Conservation (phyloP, 1,140 invertebrate genomes). For the Heliothis subflexa region DNA sequence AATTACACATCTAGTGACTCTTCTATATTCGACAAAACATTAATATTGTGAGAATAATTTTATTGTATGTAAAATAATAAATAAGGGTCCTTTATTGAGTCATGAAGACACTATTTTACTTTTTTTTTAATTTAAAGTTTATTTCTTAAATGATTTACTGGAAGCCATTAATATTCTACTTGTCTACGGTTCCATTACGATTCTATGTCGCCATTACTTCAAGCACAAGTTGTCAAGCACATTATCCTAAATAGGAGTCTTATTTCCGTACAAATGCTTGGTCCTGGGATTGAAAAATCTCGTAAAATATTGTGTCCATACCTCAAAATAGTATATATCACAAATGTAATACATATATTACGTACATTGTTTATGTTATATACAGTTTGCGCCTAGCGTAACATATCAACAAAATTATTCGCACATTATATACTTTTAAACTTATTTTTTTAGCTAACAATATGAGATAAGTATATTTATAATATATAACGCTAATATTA, state of each 20-base stretch:
- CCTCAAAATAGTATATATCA: constrained; percentile 35
- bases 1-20: constrained; percentile 63
- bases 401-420: constrained; percentile 64
- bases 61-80: constrained; percentile 39
- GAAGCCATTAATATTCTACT: not conserved
- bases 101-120: constrained; percentile 30
- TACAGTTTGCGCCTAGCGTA: constrained; percentile 52
- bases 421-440: constrained; percentile 69
- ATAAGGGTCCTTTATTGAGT: constrained; percentile 13
- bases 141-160: not conserved
- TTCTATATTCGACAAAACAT: constrained; percentile 51
- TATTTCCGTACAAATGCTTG: constrained; percentile 17
- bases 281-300: constrained; percentile 11
- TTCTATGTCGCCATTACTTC: not conserved
- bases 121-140: not conserved
- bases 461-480: constrained; percentile 79
- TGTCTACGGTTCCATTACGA: not conserved
- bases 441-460: constrained; percentile 75
- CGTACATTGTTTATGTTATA: constrained; percentile 58
- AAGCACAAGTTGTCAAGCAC: constrained; percentile 1
- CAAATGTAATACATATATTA: constrained; percentile 46
- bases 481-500: constrained; percentile 75
- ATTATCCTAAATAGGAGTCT: constrained; percentile 16
- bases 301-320: constrained; percentile 40
- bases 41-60: constrained; percentile 52